These are phyloP conservation scores for Anodontia alba DNA, from an alignment of 2,888 invertebrate genomes.

Conservation along the genomic window DNA sequence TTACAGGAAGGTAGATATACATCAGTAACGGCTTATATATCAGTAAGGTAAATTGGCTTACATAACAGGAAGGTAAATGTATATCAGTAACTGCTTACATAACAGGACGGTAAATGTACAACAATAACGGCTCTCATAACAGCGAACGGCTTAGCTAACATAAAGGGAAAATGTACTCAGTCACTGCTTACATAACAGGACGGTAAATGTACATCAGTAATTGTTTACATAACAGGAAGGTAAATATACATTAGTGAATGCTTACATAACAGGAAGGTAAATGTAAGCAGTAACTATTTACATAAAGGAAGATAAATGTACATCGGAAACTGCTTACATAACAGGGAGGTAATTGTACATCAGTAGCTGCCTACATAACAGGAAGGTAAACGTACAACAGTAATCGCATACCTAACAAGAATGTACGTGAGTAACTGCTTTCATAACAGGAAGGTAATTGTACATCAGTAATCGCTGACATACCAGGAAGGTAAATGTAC, in stretches of 20 bases:
- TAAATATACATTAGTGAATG: background rate
- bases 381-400: too few relatives aligned
- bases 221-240: background rate
- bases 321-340: too few relatives aligned
- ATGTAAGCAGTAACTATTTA: background rate
- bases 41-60: too few relatives aligned
- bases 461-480: too few relatives aligned
- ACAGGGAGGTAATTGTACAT: too few relatives aligned
- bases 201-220: too few relatives aligned
- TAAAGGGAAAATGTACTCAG: too few relatives aligned
- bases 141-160: too few relatives aligned
- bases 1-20: slow-evolving; percentile 1
- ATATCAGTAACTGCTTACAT: background rate
- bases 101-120: slow-evolving; percentile 1
- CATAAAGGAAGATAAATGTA: slow-evolving; percentile 3
- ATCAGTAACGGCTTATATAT: background rate
- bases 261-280: slow-evolving; percentile 8
- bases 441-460: too few relatives aligned
- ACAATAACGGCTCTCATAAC: background rate
- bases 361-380: too few relatives aligned
- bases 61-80: background rate
- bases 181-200: too few relatives aligned
- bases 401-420: background rate
- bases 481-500: too few relatives aligned
- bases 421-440: background rate